These are phyloP conservation scores for Neoascia interrupta DNA, from an alignment of 2,888 invertebrate genomes.

Conservation along the genomic window DNA sequence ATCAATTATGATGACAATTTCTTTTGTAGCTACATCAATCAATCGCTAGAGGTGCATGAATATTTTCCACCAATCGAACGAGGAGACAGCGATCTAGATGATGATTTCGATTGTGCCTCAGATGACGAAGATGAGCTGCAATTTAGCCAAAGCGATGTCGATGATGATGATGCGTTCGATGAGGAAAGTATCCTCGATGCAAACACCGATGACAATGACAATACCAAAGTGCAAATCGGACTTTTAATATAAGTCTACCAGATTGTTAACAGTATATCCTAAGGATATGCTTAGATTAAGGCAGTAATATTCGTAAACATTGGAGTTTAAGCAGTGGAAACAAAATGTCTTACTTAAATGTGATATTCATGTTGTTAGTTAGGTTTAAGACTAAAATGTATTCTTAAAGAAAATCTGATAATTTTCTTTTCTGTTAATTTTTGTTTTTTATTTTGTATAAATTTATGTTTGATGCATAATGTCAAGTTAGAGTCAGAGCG, in stretches of 20 bases:
- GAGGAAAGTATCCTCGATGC: neutral
- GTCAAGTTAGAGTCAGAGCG: slow-evolving; percentile 1
- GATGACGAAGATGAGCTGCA: slow-evolving; percentile 77
- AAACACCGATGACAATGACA: slow-evolving; percentile 31
- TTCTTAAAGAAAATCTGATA: slow-evolving; percentile 18
- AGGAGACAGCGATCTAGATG: slow-evolving; percentile 76
- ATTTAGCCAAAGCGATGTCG: slow-evolving; percentile 76
- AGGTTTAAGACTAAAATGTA: slow-evolving; percentile 26
- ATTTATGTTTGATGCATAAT: slow-evolving; percentile 1
- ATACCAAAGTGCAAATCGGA: slow-evolving; percentile 44
- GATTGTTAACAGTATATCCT: neutral
- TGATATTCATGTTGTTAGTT: slow-evolving; percentile 71
- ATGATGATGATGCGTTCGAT: slow-evolving; percentile 60
- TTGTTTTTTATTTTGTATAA: slow-evolving; percentile 46
- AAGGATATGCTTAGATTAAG: slow-evolving; percentile 17
- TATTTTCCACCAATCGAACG: slow-evolving; percentile 87
- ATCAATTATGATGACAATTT: slow-evolving; percentile 74
- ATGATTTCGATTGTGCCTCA: slow-evolving; percentile 74
- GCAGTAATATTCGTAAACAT: slow-evolving; percentile 7
- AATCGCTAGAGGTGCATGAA: slow-evolving; percentile 95
- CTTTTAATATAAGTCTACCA: slow-evolving; percentile 11
- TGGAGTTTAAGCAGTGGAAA: slow-evolving; percentile 28
- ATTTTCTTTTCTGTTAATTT: too few species aligned
- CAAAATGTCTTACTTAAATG: slow-evolving; percentile 69
- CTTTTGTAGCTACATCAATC: slow-evolving; percentile 94